These are phyloP conservation scores for Syrrhaptes paradoxus DNA, from an alignment of 2,113 vertebrate genomes.

Conservation along the genomic window DNA sequence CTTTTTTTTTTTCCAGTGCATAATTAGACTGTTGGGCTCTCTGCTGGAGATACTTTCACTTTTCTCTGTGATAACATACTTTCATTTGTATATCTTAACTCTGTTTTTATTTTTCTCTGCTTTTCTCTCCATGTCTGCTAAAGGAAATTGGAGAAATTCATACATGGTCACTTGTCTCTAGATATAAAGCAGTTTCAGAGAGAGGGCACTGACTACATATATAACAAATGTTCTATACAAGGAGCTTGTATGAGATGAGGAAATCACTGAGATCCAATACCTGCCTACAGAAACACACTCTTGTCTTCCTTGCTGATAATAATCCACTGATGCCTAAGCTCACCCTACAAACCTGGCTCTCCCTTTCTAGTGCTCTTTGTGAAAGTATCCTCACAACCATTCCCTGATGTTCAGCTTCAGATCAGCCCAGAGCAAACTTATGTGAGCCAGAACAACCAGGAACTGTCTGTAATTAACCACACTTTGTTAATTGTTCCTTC, in stretches of 20 bases:
- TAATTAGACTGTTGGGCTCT: background rate
- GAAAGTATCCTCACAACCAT: background rate
- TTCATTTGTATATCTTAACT: background rate
- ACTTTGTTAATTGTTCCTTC: slow-evolving; percentile 9
- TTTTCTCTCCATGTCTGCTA: background rate
- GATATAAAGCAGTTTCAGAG: background rate
- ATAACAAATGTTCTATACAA: background rate
- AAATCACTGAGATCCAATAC: background rate
- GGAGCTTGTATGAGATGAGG: background rate
- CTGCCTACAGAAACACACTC: background rate
- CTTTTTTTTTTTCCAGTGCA: background rate
- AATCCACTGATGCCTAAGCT: background rate
- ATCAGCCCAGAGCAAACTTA: background rate
- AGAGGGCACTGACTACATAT: background rate
- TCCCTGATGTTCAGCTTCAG: background rate
- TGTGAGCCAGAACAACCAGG: background rate
- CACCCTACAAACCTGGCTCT: background rate
- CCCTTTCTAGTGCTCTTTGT: background rate
- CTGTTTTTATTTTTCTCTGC: background rate
- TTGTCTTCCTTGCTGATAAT: background rate
- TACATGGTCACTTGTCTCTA: background rate
- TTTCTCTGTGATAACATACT: background rate
- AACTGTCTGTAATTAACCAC: slow-evolving; percentile 14
- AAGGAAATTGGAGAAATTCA: background rate
- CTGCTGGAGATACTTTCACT: background rate